phyloP scores from a whole-genome alignment of 2,797 vertebrate genomes.

The Acanthornis magna region DNA sequence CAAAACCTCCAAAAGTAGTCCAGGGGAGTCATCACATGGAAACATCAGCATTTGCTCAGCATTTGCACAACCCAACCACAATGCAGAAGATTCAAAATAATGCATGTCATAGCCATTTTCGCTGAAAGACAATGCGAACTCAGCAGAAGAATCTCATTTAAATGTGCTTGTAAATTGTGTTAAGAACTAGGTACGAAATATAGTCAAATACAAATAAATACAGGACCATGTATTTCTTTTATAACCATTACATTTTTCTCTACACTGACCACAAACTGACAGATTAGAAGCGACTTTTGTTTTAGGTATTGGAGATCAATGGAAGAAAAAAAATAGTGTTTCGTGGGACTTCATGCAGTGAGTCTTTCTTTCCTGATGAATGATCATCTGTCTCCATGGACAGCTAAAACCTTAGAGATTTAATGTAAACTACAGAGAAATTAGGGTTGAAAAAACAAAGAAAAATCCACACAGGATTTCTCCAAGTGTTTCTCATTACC shows the following conservation, averaged over 20 bases:
- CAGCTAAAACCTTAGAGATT: not conserved
- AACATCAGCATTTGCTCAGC: not conserved
- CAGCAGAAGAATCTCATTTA: not conserved
- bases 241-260: not conserved
- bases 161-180: not conserved
- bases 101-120: not conserved
- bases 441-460: not conserved
- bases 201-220: not conserved
- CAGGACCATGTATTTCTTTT: not conserved
- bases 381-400: not conserved
- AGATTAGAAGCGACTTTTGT: not conserved
- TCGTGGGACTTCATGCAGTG: not conserved
- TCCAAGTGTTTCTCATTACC: not conserved
- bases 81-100: not conserved
- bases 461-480: not conserved
- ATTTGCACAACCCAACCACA: not conserved
- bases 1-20: not conserved
- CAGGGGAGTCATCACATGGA: not conserved
- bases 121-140: not conserved
- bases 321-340: not conserved
- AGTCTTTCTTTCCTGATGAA: not conserved
- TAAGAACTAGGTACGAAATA: not conserved
- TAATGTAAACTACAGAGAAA: not conserved
- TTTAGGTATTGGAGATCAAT: not conserved
- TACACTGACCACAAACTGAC: not conserved